Evolutionary conservation across 2,113 vertebrate genomes (phyloP).

Genomic region (Geococcyx californianus): DNA sequence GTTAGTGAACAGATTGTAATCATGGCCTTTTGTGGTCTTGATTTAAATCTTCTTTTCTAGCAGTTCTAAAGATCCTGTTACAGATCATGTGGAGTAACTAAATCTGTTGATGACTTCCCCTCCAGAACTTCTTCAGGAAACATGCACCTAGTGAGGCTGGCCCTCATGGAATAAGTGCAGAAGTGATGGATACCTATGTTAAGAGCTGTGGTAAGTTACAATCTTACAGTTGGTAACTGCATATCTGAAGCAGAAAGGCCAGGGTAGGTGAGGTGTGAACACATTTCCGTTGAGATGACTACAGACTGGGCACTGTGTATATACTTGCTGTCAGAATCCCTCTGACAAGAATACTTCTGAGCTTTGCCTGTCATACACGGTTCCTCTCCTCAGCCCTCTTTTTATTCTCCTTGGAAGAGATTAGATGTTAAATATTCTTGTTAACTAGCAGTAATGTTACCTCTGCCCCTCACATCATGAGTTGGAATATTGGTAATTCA

Average conservation of each 20-base stretch:
- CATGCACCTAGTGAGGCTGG: slow-evolving; percentile 95
- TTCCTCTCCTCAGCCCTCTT: accelerated
- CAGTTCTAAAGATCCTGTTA: background rate
- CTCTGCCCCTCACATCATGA: accelerated
- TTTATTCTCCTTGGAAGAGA: background rate
- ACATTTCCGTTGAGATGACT: background rate
- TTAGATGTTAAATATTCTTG: background rate
- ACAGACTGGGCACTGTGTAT: background rate
- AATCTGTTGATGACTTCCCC: background rate
- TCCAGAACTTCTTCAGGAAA: slow-evolving; percentile 96
- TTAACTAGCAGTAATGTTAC: background rate
- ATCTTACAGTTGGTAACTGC: background rate
- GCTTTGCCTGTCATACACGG: background rate
- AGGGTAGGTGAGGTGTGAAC: background rate
- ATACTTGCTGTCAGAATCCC: background rate
- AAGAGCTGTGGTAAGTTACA: slow-evolving; percentile 93
- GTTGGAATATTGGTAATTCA: background rate
- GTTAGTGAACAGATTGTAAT: background rate
- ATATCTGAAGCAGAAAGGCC: background rate
- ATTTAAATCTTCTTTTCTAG: background rate
- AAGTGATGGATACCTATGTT: slow-evolving; percentile 99
- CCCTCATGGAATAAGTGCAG: slow-evolving; percentile 93
- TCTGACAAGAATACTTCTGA: background rate
- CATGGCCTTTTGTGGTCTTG: background rate
- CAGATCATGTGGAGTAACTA: background rate